A percentile compares a stretch with the other conserved stretches of the same genome.
Conservation (phyloP, 1,140 invertebrate genomes). For the Thaumatotibia leucotreta region DNA sequence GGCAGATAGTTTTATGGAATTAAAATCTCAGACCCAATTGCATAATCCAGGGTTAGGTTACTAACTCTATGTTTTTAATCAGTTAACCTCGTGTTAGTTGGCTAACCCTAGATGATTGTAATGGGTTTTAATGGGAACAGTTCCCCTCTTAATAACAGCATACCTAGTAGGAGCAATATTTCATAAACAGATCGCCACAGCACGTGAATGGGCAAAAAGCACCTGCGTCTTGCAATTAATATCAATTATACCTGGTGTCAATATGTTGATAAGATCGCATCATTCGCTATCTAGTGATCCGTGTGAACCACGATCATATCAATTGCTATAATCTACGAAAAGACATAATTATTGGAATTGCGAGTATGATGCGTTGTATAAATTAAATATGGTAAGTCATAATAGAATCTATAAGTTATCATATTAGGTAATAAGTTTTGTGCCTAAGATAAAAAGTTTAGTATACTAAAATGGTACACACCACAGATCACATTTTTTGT, state of each 20-base stretch:
- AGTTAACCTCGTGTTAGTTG: too few relatives aligned
- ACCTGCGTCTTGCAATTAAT: slow-evolving; percentile 21
- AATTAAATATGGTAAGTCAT: too few relatives aligned
- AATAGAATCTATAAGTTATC: too few relatives aligned
- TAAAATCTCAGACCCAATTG: too few relatives aligned
- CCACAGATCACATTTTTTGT: too few relatives aligned
- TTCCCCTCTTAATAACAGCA: background rate
- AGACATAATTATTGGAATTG: background rate
- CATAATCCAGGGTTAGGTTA: too few relatives aligned
- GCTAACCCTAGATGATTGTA: too few relatives aligned
- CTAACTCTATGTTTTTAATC: too few relatives aligned
- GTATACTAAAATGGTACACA: too few relatives aligned
- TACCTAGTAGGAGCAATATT: background rate
- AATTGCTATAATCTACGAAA: background rate
- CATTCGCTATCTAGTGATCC: slow-evolving; percentile 3
- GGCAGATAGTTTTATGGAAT: too few relatives aligned
- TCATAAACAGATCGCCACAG: background rate
- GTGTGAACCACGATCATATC: background rate
- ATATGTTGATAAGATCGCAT: slow-evolving; percentile 11
- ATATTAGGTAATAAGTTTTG: too few relatives aligned
- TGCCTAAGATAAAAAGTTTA: too few relatives aligned
- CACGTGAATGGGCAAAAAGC: background rate
- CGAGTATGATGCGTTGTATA: background rate
- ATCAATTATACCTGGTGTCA: slow-evolving; percentile 19
- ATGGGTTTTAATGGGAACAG: background rate